Conservation (phyloP, 2,888 invertebrate species). For the Malthinus seriepunctatus region DNA sequence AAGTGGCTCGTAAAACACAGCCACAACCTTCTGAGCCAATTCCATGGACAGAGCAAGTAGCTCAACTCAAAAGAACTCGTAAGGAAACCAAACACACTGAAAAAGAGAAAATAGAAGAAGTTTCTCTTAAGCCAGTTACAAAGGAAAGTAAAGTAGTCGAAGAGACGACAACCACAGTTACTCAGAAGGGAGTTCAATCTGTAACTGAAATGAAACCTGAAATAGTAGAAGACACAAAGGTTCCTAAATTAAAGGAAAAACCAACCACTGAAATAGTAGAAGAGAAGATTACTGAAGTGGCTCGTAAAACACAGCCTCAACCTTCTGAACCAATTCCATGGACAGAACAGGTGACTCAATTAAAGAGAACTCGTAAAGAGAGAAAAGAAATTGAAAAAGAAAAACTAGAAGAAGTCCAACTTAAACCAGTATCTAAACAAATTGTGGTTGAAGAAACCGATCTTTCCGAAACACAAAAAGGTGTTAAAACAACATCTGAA, state of each 20-base stretch:
- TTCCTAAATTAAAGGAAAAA: slow-evolving; percentile 28
- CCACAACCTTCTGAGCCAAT: slow-evolving; percentile 21
- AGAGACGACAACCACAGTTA: slow-evolving; percentile 37
- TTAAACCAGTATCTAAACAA: slow-evolving; percentile 20
- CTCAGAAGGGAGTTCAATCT: slow-evolving; percentile 44
- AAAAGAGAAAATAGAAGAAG: slow-evolving; percentile 42
- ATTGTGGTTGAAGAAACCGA: not conserved
- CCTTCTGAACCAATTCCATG: slow-evolving; percentile 49
- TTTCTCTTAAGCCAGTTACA: slow-evolving; percentile 17
- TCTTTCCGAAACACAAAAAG: no score
- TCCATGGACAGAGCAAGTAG: slow-evolving; percentile 66
- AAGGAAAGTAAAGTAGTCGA: slow-evolving; percentile 56
- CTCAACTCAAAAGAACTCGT: slow-evolving; percentile 55
- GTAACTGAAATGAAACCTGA: slow-evolving; percentile 39
- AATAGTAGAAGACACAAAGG: slow-evolving; percentile 35
- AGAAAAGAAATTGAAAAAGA: slow-evolving; percentile 51
- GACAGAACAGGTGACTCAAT: slow-evolving; percentile 63
- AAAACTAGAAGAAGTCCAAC: slow-evolving; percentile 24
- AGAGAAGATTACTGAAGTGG: not conserved
- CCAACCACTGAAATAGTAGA: not conserved
- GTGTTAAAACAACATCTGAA: no score
- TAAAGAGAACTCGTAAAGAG: slow-evolving; percentile 53
- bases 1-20: not conserved
- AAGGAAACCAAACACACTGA: slow-evolving; percentile 48
- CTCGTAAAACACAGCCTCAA: not conserved